Conservation (phyloP, 2,113 vertebrate species). For the human (Homo sapiens) region GRCh38 chr22:38850001-38850500, state of each 20-base stretch:
- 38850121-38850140: background rate
- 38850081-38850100: background rate
- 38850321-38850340: background rate
- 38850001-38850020: background rate
- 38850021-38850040: constrained; percentile 8
- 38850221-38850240: background rate
- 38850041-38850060: background rate
- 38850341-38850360: background rate
- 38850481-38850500: background rate
- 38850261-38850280: background rate
- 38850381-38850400: background rate
- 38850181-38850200: accelerated
- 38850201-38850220: background rate
- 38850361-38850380: background rate
- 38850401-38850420: background rate
- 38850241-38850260: background rate
- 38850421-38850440: background rate
- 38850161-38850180: background rate
- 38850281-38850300: background rate
- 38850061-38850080: background rate
- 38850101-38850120: background rate
- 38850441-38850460: background rate
- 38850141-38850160: background rate
- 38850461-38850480: background rate
- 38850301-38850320: background rate